Conservation (phyloP, 2,797 vertebrate species). For the Discoglossus pictus region DNA sequence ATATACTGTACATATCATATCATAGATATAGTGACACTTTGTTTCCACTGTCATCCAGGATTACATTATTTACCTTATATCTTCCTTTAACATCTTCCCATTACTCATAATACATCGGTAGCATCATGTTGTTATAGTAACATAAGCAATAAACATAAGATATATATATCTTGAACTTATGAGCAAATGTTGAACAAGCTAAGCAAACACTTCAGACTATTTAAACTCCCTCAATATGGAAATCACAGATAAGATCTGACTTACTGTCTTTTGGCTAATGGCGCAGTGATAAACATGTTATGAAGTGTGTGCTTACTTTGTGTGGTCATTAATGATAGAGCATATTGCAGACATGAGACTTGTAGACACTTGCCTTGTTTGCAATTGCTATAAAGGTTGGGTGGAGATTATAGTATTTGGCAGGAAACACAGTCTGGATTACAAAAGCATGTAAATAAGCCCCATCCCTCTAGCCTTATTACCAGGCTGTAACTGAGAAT, state of each 20-base stretch:
- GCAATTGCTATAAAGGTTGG: constrained; percentile 40
- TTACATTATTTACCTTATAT: background rate
- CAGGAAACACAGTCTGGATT: constrained; percentile 33
- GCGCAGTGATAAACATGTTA: constrained; percentile 15
- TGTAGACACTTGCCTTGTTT: constrained; percentile 55
- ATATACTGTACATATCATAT: too few species aligned
- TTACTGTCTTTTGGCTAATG: constrained; percentile 21
- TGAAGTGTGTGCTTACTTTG: constrained; percentile 19
- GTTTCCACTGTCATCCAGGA: background rate
- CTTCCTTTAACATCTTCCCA: background rate
- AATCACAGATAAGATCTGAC: constrained; percentile 10
- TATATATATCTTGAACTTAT: constrained; percentile 6
- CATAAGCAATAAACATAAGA: constrained; percentile 6
- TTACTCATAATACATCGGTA: background rate
- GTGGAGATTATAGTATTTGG: constrained; percentile 32
- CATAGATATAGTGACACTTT: background rate
- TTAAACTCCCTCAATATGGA: constrained; percentile 5
- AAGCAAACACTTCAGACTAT: constrained; percentile 19
- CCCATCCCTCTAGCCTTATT: background rate
- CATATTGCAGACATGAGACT: constrained; percentile 21
- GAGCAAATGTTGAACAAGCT: constrained; percentile 18
- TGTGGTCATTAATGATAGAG: constrained; percentile 15
- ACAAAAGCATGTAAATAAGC: background rate
- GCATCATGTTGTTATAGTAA: constrained; percentile 33
- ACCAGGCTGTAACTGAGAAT: constrained; percentile 4